These are phyloP conservation scores for Potamarius usumacintae DNA, from an alignment of 2,113 vertebrate genomes.

Conservation along the genomic window DNA sequence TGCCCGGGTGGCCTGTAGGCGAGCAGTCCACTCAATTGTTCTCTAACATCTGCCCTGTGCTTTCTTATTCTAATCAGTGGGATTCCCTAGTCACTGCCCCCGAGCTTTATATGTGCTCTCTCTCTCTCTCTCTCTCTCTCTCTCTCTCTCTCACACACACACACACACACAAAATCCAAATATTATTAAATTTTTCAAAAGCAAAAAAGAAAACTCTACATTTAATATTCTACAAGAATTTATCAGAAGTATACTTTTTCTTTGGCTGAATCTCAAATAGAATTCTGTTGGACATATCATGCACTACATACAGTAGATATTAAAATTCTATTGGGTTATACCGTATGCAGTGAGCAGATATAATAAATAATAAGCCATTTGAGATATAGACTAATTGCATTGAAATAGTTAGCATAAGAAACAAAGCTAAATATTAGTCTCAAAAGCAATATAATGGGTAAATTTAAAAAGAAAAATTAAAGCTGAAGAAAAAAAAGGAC, in stretches of 20 bases:
- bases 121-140: too few species aligned
- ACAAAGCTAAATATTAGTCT: background rate
- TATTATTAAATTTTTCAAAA: background rate
- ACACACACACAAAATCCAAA: conserved; percentile 56
- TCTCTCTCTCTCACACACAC: too few species aligned
- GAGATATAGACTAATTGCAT: background rate
- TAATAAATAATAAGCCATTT: background rate
- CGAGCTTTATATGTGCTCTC: background rate
- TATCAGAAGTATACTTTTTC: background rate
- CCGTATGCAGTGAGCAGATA: background rate
- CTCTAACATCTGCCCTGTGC: conserved; percentile 62
- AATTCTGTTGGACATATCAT: background rate
- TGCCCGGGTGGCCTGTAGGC: conserved; percentile 24
- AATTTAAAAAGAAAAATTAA: background rate
- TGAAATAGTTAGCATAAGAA: background rate
- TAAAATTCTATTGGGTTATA: background rate
- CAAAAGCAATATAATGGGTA: background rate
- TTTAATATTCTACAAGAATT: background rate
- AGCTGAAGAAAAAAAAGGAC: too few species aligned
- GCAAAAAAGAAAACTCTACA: background rate
- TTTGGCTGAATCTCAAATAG: background rate
- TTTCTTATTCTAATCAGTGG: conserved; percentile 64
- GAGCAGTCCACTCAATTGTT: conserved; percentile 57
- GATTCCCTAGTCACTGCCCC: conserved; percentile 46
- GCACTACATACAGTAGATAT: background rate